phyloP scores from a whole-genome alignment of 2,113 vertebrate species.

The Megaleporinus macrocephalus region DNA sequence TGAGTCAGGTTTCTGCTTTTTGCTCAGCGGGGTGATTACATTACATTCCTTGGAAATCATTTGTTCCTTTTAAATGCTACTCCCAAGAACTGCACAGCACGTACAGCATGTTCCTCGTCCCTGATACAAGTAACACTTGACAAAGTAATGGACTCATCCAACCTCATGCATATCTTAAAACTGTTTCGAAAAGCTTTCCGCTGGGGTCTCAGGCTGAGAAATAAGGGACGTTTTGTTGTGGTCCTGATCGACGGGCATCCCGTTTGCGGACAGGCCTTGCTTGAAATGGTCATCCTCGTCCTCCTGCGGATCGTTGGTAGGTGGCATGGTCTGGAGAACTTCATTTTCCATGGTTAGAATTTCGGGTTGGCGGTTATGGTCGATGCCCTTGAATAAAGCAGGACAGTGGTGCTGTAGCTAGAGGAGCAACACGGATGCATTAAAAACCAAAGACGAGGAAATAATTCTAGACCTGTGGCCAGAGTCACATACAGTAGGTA shows the following conservation, averaged over 20 bases:
- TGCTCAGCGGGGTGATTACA: neutral
- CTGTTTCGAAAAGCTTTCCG: neutral
- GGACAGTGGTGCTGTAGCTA: neutral
- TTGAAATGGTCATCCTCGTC: neutral
- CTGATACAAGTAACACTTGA: neutral
- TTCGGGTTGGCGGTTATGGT: neutral
- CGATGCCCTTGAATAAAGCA: neutral
- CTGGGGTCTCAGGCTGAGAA: slow-evolving; percentile 29
- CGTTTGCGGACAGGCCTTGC: slow-evolving; percentile 42
- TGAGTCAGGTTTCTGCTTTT: neutral
- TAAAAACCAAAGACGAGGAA: neutral
- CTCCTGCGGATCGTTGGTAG: slow-evolving; percentile 25
- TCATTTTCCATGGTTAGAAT: neutral
- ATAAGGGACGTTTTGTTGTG: slow-evolving; percentile 42
- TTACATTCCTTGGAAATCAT: too few species aligned
- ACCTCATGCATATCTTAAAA: neutral
- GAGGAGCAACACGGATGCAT: neutral
- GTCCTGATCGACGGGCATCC: slow-evolving; percentile 67
- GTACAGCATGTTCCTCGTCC: neutral
- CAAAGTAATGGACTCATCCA: neutral
- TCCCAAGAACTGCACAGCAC: neutral
- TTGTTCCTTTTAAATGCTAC: neutral
- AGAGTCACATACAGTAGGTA: neutral
- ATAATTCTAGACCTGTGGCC: neutral
- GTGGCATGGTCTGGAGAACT: neutral